Evolutionary conservation across 2,797 vertebrate genomes (phyloP), one percentile per base, ranked within the genome.

Genomic region (Gorsachius magnificus): DNA sequence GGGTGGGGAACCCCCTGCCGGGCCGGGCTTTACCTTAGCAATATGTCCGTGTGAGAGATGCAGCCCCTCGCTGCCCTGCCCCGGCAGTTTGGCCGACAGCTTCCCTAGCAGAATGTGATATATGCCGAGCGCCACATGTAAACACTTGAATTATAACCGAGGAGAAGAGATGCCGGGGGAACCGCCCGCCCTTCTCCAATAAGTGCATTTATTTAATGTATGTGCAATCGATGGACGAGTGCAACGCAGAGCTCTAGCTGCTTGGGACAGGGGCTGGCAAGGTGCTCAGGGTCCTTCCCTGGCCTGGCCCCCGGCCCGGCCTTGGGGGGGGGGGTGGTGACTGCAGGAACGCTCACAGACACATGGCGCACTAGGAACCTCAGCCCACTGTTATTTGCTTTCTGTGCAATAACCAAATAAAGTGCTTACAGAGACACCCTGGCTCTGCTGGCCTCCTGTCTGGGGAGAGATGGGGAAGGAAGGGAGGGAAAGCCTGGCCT

Each of bases 131-230:
- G 98, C 98, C 98, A 98, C 96, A 97, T 78, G 68, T 96, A 96
- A 97, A 97, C 98, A 98, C 98, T 97, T 98, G 98, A 99, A 95
- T 98, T 99, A 97, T 98, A 97, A 91, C 96, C 96, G n/a, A 82
- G 91, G 92, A 91, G 93, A 95, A 65, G 76, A 81, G 57, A 48
- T 50, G 75, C 88, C 35, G 6, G 33, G 94, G 90, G 57, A 48
- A 70, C 82, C 86, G 25, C 11, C 95, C 57, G 75, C 97, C 98
- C 97, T 91, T 87, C 88, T 97, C 97, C 97, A 97, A 97, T 98
- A 99, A 99, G 99, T 99, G 98, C 99, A 99, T 99, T 99, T 98
- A 99, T 98, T 97, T 95, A 93, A 94, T 68, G 88, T 97, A 91
- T 63, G 97, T 97, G 97, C 97, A 97, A 97, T 48, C 31, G 95